Evolutionary conservation across 2,888 invertebrate genomes (phyloP).

Genomic region (Netelia inedita): DNA sequence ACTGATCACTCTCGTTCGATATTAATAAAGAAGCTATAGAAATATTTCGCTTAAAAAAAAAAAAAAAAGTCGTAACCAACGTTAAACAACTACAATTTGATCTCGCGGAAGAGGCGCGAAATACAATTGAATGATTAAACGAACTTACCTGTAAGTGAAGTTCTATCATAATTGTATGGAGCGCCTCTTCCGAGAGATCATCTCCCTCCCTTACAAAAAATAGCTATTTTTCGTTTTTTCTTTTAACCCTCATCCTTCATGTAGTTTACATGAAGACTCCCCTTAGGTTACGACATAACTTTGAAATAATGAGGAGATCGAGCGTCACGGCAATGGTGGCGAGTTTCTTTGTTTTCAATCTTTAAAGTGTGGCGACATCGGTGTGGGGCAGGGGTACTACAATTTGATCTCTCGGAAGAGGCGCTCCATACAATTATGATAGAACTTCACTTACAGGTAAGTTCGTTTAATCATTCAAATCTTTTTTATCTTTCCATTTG

Average conservation of each 20-base stretch:
- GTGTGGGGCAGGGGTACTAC: slow-evolving; percentile 4
- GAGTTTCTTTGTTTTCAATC: background rate
- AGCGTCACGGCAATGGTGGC: background rate
- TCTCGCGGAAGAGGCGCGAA: background rate
- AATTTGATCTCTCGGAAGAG: slow-evolving; percentile 23
- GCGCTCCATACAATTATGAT: slow-evolving; percentile 19
- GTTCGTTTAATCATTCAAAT: too few relatives aligned
- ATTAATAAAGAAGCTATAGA: slow-evolving; percentile 4
- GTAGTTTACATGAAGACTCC: too few relatives aligned
- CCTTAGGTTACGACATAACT: too few relatives aligned
- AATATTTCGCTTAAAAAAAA: background rate
- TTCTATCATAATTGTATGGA: too few relatives aligned
- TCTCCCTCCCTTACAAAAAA: too few relatives aligned
- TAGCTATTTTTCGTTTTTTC: too few relatives aligned
- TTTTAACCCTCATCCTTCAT: too few relatives aligned
- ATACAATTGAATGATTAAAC: background rate
- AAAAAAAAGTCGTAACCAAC: slow-evolving; percentile 7
- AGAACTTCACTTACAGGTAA: too few relatives aligned
- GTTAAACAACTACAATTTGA: slow-evolving; percentile 63
- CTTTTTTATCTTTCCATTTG: too few relatives aligned
- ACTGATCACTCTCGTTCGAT: background rate
- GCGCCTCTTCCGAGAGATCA: too few relatives aligned
- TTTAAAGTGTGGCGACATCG: slow-evolving; percentile 22
- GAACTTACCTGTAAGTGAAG: too few relatives aligned
- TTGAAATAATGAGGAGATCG: slow-evolving; percentile 27